Evolutionary conservation across 2,797 vertebrate species (phyloP), one percentile per base, ranked within the genome.

Genomic region (Enteromius afrohamiltoni): DNA sequence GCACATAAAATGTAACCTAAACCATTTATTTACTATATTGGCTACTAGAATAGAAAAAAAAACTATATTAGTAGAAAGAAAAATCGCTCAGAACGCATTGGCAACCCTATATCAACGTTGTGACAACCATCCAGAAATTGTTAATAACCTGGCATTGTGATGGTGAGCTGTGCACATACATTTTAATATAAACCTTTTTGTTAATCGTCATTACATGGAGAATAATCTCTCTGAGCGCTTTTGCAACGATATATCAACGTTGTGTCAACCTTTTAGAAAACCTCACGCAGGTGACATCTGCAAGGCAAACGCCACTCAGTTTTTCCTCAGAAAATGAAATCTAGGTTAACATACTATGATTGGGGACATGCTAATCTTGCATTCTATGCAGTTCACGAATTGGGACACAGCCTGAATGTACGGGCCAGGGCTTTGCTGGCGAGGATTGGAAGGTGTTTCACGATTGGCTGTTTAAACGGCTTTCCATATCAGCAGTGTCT

Each of bases 401-500:
- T 47, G 55, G 79, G 37, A 64, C n/a, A 51, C 1, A 17, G 64
- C 31, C 64, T 73, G 42, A 81, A 49, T 37, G 29, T 21, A 14
- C 8, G 3, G 26, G 80, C 21, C 13, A 67, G 69, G 60, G 40
- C 60, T 82, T 74, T 51, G 37, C 55, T 73, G 58, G 26, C 10
- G 10, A 76, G 58, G 70, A 82, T 82, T 82, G 71, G 47, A 83
- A 77, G 80, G 81, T 83, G 73, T 76, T 83, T 68, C 40, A 53
- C 34, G 49, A 83, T 77, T 83, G 73, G 64, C 73, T 68, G 73
- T 77, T 53, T 42, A 76, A 82, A 82, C n/a, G 3, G 71, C 45
- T 82, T 83, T 83, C 62, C 73, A 76, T 77, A 83, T 83, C 81
- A 83, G 80, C 80, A 67, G 49, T 9, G 58, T 65, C 70, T 82